Evolutionary conservation across 2,113 vertebrate genomes (phyloP), one percentile per base, ranked within the genome.

Genomic region (Xiphorhynchus elegans): DNA sequence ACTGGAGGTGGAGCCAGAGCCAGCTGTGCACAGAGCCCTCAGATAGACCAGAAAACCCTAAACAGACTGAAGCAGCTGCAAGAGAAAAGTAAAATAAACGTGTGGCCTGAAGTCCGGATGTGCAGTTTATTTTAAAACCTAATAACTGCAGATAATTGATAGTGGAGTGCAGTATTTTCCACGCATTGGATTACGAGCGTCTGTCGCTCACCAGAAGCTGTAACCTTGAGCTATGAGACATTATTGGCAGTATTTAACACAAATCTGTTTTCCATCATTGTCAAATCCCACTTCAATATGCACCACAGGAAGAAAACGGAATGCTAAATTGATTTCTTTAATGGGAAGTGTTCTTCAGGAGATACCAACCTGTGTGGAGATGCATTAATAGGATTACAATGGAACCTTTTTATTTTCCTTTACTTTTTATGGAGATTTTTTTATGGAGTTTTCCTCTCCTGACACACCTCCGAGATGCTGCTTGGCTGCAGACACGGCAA

Each of bases 211-310:
- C 82, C 44, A 94, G 92, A 85, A 94, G 93, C 74, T 94, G 39
- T 97, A 96, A 97, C 97, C 98, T 97, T 98, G 96, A 98, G 96
- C 97, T 96, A 81, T 78, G 93, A 93, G 95, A 95, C 96, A 93
- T 97, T 97, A 96, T 96, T 97, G 97, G 95, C 97, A 97, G 97
- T 97, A 97, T 98, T 97, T 98, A 97, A 97, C 96, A 84, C 93
- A 97, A 95, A 97, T 97, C 96, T 98, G 95, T 95, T 98, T 97
- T 97, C 97, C 95, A 96, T 97, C 97, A 96, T 97, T 97, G 97
- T 98, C 97, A 97, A 96, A 97, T 95, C 95, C 97, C 93, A 91
- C 97, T 97, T 97, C 95, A 97, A 53, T 96, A 95, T 97, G 96
- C 86, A 75, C 94, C 97, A 95, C 96, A 92, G 97, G 97, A 97